phyloP scores from a whole-genome alignment of 2,888 invertebrate genomes.

The Abscondita cerata region DNA sequence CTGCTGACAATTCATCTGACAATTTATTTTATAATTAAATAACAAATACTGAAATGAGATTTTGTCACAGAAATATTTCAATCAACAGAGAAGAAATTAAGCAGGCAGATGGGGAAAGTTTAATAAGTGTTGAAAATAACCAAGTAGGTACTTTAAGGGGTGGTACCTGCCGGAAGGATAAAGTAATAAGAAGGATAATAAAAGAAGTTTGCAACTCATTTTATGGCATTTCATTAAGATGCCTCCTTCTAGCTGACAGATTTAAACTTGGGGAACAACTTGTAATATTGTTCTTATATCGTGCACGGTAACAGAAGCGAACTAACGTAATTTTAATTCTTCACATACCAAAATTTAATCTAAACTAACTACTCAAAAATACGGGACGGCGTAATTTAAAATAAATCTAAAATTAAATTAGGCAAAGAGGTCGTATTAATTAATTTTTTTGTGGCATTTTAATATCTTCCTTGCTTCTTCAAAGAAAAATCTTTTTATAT shows the following conservation, averaged over 20 bases:
- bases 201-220: slow-evolving; percentile 54
- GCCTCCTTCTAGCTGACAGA: slow-evolving; percentile 36
- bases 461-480: no score
- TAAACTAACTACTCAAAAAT: not conserved
- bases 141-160: slow-evolving; percentile 35
- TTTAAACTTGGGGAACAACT: slow-evolving; percentile 31
- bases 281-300: slow-evolving; percentile 23
- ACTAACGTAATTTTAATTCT: slow-evolving; percentile 2
- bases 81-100: slow-evolving; percentile 46
- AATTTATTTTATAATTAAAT: slow-evolving; percentile 46
- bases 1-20: slow-evolving; percentile 18
- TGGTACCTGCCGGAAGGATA: slow-evolving; percentile 46
- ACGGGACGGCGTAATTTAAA: no score
- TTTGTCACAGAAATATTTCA: slow-evolving; percentile 44
- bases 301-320: not conserved
- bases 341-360: slow-evolving; percentile 13
- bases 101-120: slow-evolving; percentile 44
- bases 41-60: slow-evolving; percentile 41
- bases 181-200: slow-evolving; percentile 54
- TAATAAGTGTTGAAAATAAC: slow-evolving; percentile 51
- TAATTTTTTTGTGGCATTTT: no score
- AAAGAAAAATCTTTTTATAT: no score
- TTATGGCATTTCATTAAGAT: slow-evolving; percentile 52
- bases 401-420: no score
- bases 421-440: no score